Base-by-base conservation (phyloP, 1,140 invertebrate species). In the Trichonephila clavipes region DNA sequence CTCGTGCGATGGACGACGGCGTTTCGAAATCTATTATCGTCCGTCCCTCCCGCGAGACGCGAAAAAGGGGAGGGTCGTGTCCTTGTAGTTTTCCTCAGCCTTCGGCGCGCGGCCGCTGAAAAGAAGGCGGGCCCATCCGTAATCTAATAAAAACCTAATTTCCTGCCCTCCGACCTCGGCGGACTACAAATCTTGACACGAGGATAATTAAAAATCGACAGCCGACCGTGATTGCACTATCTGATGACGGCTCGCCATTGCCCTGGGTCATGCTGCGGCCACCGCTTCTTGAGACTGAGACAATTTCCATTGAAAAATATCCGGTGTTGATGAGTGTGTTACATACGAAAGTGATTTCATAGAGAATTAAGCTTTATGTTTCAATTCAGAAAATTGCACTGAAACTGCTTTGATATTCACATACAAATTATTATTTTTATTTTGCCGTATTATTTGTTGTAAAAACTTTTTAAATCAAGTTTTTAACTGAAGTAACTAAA, bases 111-210 rank as follows among this genome's bases (percentile, higher is more conserved):
- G n/a, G 66, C 28, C 61, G 85, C 61, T 87, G 85, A 64, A 87
- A 87, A 87, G 85, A 40, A 87, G 85, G 85, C 85, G 85, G 58
- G 12, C 2, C 10, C 51, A 51, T 64, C 64, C 61, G 14, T 64
- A 87, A 87, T 87, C 85, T 87, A 64, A 87, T 87, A 87, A 87
- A 87, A 87, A 62, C 85, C 85, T 64, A 64, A 87, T 87, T 87
- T 87, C 58, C 28, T 64, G 58, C 85, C 85, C 85, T 87, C 18
- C 24, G 58, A 87, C 85, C 58, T 34, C 18, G 28, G 8, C 85
- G 4, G 8, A 24, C 66, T 69, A 69, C 66, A 69, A 69, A 87
- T 64, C 58, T 62, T 34, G 85, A 64, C 85, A 87, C 58, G 18
- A 19, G 24, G 61, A 19, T 62, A 64, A 34, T 87, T 64, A 87